These are phyloP conservation scores for Sebastolobus alascanus DNA, from an alignment of 2,797 vertebrate species.

Conservation along the genomic window DNA sequence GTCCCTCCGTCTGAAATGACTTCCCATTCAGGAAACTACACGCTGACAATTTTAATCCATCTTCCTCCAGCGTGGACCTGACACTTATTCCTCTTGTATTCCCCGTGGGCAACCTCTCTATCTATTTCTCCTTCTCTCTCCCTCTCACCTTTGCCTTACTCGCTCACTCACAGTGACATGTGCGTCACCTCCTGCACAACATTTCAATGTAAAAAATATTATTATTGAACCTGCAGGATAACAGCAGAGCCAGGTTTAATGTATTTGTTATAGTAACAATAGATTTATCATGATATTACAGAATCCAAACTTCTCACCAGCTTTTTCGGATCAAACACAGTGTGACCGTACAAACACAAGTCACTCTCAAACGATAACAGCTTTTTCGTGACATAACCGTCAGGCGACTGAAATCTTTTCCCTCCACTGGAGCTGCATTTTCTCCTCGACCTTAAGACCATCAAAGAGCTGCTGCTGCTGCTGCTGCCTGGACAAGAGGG, in stretches of 20 bases:
- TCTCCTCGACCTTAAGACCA: slow-evolving; percentile 41
- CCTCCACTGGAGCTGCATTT: slow-evolving; percentile 40
- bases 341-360: not conserved
- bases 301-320: slow-evolving; percentile 1
- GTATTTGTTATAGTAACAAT: slow-evolving; percentile 36
- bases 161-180: slow-evolving; percentile 37
- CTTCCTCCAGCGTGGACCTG: slow-evolving; percentile 52
- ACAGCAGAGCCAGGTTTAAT: not conserved
- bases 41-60: slow-evolving; percentile 62
- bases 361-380: slow-evolving; percentile 1
- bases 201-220: slow-evolving; percentile 35
- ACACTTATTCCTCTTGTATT: slow-evolving; percentile 55
- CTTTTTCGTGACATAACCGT: slow-evolving; percentile 26
- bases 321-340: slow-evolving; percentile 1
- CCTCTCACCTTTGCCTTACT: slow-evolving; percentile 48
- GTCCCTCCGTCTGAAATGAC: slow-evolving; percentile 24
- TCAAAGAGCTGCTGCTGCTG: slow-evolving; percentile 39
- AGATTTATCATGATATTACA: slow-evolving; percentile 13
- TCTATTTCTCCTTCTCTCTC: slow-evolving; percentile 29
- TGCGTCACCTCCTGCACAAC: slow-evolving; percentile 34
- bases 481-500: slow-evolving; percentile 32
- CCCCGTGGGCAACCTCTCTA: slow-evolving; percentile 55
- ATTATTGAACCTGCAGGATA: slow-evolving; percentile 16
- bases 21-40: slow-evolving; percentile 50
- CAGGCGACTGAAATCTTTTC: slow-evolving; percentile 8